These are phyloP conservation scores for Conistra vaccinii DNA, from an alignment of 2,888 invertebrate genomes.

Conservation along the genomic window DNA sequence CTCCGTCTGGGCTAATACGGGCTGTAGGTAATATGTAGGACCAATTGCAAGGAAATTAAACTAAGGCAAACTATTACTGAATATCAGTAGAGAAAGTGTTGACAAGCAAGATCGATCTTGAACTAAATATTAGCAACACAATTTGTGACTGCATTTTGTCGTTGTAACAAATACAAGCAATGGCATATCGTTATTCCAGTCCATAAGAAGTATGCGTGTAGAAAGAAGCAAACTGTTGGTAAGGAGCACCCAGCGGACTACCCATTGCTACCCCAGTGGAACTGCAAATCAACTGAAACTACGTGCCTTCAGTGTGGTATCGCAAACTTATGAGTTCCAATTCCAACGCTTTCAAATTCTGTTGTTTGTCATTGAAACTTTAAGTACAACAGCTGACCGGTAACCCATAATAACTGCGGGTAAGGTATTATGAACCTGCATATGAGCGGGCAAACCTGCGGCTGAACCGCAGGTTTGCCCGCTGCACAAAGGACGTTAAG, in stretches of 20 bases:
- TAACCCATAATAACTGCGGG: no score
- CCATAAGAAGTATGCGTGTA: conserved; percentile 9
- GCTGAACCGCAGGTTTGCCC: no score
- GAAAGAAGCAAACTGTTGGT: conserved; percentile 4
- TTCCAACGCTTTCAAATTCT: background rate
- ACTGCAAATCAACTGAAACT: conserved; percentile 28
- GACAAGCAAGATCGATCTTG: background rate
- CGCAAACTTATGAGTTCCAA: conserved; percentile 11
- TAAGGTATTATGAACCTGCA: no score
- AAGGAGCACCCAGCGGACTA: background rate
- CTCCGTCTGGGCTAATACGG: background rate
- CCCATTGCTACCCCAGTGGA: background rate
- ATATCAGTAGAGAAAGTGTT: background rate
- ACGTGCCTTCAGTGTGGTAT: conserved; percentile 24
- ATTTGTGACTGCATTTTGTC: background rate
- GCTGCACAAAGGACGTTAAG: no score
- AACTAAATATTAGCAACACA: background rate
- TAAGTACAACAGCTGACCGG: background rate
- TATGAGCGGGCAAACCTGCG: no score
- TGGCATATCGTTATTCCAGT: background rate
- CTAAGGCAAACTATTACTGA: background rate
- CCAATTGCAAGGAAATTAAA: background rate
- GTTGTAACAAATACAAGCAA: background rate
- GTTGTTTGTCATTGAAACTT: background rate
- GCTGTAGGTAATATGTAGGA: background rate